These are phyloP conservation scores for Pantherophis alleghaniensis DNA, from an alignment of 2,797 vertebrate species.

Conservation along the genomic window DNA sequence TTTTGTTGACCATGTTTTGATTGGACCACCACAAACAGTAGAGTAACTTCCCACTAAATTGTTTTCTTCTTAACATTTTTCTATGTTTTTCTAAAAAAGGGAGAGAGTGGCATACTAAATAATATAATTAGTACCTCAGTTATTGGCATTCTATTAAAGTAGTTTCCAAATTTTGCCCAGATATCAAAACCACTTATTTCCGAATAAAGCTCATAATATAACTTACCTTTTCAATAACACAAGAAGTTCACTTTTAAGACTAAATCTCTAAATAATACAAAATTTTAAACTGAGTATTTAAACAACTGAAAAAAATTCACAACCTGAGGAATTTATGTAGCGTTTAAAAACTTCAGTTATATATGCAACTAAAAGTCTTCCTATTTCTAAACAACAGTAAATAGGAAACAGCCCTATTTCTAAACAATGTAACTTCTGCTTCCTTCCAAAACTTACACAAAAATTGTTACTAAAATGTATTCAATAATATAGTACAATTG, in stretches of 20 bases:
- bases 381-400: background rate
- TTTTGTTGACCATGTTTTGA: background rate
- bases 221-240: background rate
- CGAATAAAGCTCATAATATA: background rate
- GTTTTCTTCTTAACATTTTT: background rate
- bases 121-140: background rate
- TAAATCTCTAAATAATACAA: background rate
- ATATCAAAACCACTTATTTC: background rate
- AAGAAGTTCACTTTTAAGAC: background rate
- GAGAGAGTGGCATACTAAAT: background rate
- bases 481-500: background rate
- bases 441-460: background rate
- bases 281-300: background rate
- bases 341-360: background rate
- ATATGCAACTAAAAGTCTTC: background rate
- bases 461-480: background rate
- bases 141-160: background rate
- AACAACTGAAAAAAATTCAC: background rate
- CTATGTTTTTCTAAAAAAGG: background rate
- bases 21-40: background rate
- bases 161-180: background rate
- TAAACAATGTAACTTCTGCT: background rate
- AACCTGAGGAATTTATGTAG: background rate
- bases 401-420: background rate
- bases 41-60: background rate